Base-by-base conservation (phyloP, 2,113 vertebrate genomes). In the Aspidoscelis tigris region DNA sequence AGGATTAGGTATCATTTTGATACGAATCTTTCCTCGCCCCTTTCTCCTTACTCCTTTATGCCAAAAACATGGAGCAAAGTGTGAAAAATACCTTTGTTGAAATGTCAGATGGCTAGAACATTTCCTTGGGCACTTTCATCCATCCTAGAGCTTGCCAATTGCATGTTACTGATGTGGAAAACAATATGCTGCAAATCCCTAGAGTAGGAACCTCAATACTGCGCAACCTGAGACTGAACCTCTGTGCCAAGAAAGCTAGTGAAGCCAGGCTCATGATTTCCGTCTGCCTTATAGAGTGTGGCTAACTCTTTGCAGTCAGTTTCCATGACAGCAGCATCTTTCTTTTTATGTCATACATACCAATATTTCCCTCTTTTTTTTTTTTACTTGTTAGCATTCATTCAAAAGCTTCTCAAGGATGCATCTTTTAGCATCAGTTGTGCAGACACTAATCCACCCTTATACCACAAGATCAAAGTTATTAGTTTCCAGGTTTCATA, bases 261-360 rank as follows among this genome's bases (percentile, higher is more conserved):
- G 9, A 71, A 68, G 66, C 75, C 21, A 77, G 16, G 11, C 14
- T 76, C 24, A 12, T 70, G 47, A 79, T 66, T 41, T 43, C 43
- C 74, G 69, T 73, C 58, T 65, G 58, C n/a, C 44, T 66, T 41
- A 50, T 18, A 9, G 58, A 53, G 22, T 72, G n/a, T 53, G 55
- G 44, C 69, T 65, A 47, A 41, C 12, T 78, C 77, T 77, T 44
- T 44, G 55, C 69, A 66, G 76, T 84, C 55, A 65, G 83, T 85
- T 85, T 80, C 83, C 77, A 85, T 85, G 77, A 74, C 76, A 85
- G 83, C 83, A 66, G 58, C 70, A 80, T 74, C 77, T n/a, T 80
- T 74, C 83, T 66, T 80, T 78, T 77, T 22, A 85, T 85, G 77
- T 43, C 43, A 66, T 26, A 66, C 3, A 3, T 79, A 47, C 33